A percentile compares a stretch with the other conserved stretches of the same genome.
These are phyloP conservation scores for Peromyscus leucopus DNA, from an alignment of 2,113 vertebrate species.

Conservation along the genomic window DNA sequence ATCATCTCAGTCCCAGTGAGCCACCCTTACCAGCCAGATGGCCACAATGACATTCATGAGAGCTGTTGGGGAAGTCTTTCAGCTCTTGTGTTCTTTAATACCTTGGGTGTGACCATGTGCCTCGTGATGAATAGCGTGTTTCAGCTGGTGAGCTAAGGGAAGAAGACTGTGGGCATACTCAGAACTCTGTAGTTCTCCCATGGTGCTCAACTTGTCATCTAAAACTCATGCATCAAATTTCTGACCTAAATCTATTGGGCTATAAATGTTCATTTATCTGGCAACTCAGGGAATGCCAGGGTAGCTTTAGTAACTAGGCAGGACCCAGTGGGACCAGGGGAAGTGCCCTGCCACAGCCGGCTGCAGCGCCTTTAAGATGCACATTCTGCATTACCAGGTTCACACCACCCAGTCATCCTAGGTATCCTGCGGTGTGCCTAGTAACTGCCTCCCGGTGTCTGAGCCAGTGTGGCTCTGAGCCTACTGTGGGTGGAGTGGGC, in stretches of 20 bases:
- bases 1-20: background rate
- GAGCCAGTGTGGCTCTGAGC: background rate
- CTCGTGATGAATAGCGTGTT: background rate
- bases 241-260: background rate
- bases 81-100: background rate
- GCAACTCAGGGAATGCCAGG: background rate
- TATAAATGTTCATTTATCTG: background rate
- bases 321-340: background rate
- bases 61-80: background rate
- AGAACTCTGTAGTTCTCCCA: background rate
- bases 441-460: background rate
- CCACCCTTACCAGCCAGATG: background rate
- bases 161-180: background rate
- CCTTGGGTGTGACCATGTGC: background rate
- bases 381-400: background rate
- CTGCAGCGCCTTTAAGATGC: background rate
- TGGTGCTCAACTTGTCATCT: background rate
- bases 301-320: background rate
- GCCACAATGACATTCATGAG: background rate
- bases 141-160: background rate
- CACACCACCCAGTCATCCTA: accelerated
- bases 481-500: background rate
- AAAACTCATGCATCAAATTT: background rate
- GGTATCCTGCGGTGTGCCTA: background rate
- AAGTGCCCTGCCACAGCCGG: background rate